Evolutionary conservation across 2,888 invertebrate genomes (phyloP).

Genomic region (Mesorhabditis sp.): DNA sequence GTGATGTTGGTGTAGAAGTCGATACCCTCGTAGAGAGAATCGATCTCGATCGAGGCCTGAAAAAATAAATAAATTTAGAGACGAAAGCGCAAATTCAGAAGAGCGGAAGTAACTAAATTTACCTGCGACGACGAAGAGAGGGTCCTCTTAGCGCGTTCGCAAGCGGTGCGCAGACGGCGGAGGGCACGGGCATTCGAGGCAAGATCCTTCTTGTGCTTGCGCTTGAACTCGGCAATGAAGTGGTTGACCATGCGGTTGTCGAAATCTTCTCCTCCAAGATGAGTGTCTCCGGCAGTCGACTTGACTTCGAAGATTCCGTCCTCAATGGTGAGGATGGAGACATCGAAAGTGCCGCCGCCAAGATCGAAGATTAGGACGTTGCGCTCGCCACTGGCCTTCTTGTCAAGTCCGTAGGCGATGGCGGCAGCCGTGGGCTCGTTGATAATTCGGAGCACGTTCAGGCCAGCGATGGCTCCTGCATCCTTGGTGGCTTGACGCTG

Average conservation of each 20-base stretch:
- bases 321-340: constrained; percentile 88
- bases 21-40: constrained; percentile 87
- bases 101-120: too few relatives aligned
- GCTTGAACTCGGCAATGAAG: constrained; percentile 62
- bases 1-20: constrained; percentile 95
- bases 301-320: constrained; percentile 87
- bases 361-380: constrained; percentile 69
- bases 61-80: too few relatives aligned
- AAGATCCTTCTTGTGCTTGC: constrained; percentile 79
- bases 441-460: constrained; percentile 58
- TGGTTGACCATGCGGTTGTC: constrained; percentile 65
- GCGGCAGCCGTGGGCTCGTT: constrained; percentile 68
- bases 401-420: constrained; percentile 73
- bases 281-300: constrained; percentile 63
- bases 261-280: constrained; percentile 60
- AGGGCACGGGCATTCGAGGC: constrained; percentile 82
- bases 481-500: too few relatives aligned
- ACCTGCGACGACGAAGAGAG: constrained; percentile 64
- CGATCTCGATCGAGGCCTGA: constrained; percentile 77
- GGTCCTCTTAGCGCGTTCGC: constrained; percentile 65
- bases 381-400: constrained; percentile 52
- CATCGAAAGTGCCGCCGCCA: constrained; percentile 86
- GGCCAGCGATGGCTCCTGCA: too few relatives aligned
- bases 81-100: too few relatives aligned
- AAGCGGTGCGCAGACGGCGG: constrained; percentile 68